These are phyloP conservation scores for Pogonocichla stellata DNA, from an alignment of 2,113 vertebrate species.

Conservation along the genomic window DNA sequence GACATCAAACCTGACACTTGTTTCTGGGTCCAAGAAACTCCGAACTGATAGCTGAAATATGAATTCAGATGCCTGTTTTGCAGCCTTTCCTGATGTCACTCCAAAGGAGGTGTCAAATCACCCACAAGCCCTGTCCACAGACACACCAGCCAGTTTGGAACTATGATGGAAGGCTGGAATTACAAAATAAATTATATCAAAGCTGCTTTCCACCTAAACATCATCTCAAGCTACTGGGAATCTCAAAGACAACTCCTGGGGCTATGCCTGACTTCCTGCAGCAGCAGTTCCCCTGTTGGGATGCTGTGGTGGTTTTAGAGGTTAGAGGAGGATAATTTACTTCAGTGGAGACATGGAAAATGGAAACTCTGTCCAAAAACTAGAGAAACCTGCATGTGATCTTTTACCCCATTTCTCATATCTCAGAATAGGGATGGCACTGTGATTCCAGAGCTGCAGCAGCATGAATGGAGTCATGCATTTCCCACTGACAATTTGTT, in stretches of 20 bases:
- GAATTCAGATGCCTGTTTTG: background rate
- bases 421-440: background rate
- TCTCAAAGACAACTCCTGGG: background rate
- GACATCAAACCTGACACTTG: background rate
- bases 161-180: background rate
- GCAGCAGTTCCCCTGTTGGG: background rate
- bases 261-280: background rate
- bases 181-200: background rate
- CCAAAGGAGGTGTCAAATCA: background rate
- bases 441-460: background rate
- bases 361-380: background rate
- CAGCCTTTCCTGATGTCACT: background rate
- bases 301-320: background rate
- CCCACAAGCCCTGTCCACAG: background rate
- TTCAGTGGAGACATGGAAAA: background rate
- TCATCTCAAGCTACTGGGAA: background rate
- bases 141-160: background rate
- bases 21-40: background rate
- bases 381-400: background rate
- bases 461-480: background rate
- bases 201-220: background rate
- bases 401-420: background rate
- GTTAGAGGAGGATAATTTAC: background rate
- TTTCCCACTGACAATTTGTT: background rate
- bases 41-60: background rate